These are phyloP conservation scores for Mesaphorura yosii DNA, from an alignment of 1,140 invertebrate species.

Conservation along the genomic window DNA sequence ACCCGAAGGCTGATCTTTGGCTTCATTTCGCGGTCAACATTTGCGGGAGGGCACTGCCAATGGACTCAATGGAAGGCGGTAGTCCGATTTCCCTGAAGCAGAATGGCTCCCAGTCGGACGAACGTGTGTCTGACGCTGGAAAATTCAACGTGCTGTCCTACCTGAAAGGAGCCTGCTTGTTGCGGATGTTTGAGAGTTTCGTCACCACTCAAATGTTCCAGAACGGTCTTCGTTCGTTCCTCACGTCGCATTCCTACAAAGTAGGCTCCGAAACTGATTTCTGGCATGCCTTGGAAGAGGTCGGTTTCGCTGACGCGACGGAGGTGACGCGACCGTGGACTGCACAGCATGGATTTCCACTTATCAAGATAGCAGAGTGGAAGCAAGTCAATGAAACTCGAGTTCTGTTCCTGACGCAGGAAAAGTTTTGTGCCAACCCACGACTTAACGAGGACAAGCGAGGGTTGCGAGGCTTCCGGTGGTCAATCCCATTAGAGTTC, in stretches of 20 bases:
- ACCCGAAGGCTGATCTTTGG: not conserved
- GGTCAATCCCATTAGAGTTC: constrained; percentile 82
- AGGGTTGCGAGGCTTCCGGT: constrained; percentile 37
- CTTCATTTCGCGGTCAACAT: constrained; percentile 77
- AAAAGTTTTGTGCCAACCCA: constrained; percentile 76
- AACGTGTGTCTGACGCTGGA: no score
- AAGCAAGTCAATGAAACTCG: constrained; percentile 46
- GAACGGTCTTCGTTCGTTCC: constrained; percentile 46
- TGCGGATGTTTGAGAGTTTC: constrained; percentile 89
- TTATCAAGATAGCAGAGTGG: constrained; percentile 18
- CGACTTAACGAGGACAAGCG: constrained; percentile 32
- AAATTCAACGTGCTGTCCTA: constrained; percentile 95
- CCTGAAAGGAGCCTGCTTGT: constrained; percentile 81
- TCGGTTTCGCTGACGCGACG: constrained; percentile 41
- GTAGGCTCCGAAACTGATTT: constrained; percentile 46
- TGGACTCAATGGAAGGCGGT: constrained; percentile 78
- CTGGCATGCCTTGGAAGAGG: constrained; percentile 41
- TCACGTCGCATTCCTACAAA: constrained; percentile 41
- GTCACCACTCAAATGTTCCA: constrained; percentile 64
- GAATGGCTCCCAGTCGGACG: constrained; percentile 76
- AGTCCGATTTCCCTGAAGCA: constrained; percentile 72
- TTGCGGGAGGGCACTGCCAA: constrained; percentile 64
- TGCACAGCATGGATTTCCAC: constrained; percentile 45
- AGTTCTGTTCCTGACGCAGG: constrained; percentile 60
- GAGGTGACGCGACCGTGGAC: constrained; percentile 50